Base-by-base conservation (phyloP, 2,797 vertebrate genomes). In the Brachyalestes nurse region DNA sequence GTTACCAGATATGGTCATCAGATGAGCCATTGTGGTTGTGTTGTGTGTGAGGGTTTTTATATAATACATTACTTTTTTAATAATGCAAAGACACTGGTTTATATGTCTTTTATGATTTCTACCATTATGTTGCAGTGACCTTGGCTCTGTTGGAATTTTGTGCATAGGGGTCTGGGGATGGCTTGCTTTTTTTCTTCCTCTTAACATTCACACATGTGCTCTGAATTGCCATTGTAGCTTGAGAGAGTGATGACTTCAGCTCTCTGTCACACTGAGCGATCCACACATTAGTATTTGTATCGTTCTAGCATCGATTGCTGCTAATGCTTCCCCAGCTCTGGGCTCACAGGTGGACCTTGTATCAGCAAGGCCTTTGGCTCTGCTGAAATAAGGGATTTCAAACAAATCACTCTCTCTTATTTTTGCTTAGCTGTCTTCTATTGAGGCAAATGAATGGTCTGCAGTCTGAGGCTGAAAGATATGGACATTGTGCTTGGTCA, bases 191-290 rank as follows among this genome's bases (percentile, higher is more conserved):
- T 90, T 87, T 69, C 79, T 47, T 83, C 87, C 83, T 82, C 78
- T 89, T 89, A 87, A 91, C 88, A 2, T 87, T 89, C 85, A 64
- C 57, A 19, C 62, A 80, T 86, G 72, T 67, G 73, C 34, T 76
- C 79, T 73, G 81, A 78, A 74, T 53, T 79, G 81, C 75, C 69
- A 45, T 45, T 61, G 45, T 10, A 25, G 82, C 82, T 28, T 67
- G 72, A 66, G 45, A 83, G 85, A 87, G 84, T 82, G 89, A 91
- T 90, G 85, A 87, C 79, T 79, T 73, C 45, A 84, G 84, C 82
- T 73, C 77, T 66, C 83, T 88, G 90, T 90, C 87, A 87, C 75
- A 72, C 76, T 86, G 90, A 90, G 88, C 87, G 86, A 81, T 89
- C 86, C 81, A 55, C 81, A 86, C 88, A 88, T 91, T 88, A 87